These are phyloP conservation scores for Alviniconcha strummeri DNA, from an alignment of 2,888 invertebrate species.

Conservation along the genomic window DNA sequence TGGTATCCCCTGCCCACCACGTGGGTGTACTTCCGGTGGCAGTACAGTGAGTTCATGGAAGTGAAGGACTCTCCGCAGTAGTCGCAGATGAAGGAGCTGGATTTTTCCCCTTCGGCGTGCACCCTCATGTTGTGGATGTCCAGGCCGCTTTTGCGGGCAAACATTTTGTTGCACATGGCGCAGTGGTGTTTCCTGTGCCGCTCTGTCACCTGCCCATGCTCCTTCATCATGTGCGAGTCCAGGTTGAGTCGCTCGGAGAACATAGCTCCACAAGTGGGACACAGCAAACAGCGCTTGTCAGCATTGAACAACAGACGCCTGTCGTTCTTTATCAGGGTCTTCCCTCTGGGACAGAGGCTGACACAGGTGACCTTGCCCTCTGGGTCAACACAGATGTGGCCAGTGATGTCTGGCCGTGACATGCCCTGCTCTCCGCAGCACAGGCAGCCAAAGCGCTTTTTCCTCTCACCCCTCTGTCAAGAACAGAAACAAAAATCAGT, in stretches of 20 bases:
- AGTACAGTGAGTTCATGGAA: neutral
- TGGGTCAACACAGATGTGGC: neutral
- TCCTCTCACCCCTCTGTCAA: neutral
- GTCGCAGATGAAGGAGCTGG: neutral
- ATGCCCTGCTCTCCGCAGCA: neutral
- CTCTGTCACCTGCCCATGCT: neutral
- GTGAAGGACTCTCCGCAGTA: neutral
- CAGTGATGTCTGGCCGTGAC: neutral
- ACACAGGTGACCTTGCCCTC: constrained; percentile 8
- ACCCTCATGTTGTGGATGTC: neutral
- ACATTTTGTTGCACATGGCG: neutral
- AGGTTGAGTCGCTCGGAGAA: neutral
- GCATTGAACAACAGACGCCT: neutral
- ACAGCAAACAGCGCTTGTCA: neutral
- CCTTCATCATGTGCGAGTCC: constrained; percentile 9
- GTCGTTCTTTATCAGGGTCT: neutral
- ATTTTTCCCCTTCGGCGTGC: neutral
- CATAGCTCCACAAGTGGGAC: neutral
- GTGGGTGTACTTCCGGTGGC: constrained; percentile 1
- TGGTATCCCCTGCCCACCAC: neutral
- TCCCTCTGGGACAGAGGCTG: neutral
- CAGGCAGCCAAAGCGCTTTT: neutral
- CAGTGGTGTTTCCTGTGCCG: constrained; percentile 1
- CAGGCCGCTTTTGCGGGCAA: constrained; percentile 20
- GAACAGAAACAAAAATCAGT: neutral